phyloP scores from a whole-genome alignment of 2,113 vertebrate genomes.

The Cricetomys ansorgei region DNA sequence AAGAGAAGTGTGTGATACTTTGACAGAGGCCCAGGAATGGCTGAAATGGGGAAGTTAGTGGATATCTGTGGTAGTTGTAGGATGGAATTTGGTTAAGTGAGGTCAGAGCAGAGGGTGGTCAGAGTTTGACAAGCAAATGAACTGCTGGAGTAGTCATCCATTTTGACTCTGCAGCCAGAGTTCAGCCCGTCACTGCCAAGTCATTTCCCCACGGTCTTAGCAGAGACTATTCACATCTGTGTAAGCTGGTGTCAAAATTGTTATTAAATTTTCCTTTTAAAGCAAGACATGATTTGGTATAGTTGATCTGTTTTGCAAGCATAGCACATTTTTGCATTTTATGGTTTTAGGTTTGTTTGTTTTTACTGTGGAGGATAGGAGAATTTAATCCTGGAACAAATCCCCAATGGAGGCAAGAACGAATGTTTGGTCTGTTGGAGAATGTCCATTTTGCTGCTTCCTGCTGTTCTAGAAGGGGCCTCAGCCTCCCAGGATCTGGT shows the following conservation, averaged over 20 bases:
- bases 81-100: background rate
- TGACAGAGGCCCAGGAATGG: background rate
- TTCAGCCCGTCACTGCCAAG: background rate
- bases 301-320: background rate
- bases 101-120: background rate
- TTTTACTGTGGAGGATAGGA: background rate
- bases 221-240: background rate
- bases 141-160: background rate
- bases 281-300: background rate
- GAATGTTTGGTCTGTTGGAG: background rate
- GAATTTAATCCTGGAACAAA: background rate
- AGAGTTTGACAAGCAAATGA: background rate
- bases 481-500: background rate
- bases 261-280: background rate
- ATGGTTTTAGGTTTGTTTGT: background rate
- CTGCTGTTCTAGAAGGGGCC: background rate
- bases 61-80: background rate
- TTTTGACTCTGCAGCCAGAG: background rate
- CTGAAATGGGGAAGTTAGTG: background rate
- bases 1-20: background rate
- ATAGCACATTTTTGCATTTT: background rate
- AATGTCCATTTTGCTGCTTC: background rate
- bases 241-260: background rate
- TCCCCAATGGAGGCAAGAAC: background rate
- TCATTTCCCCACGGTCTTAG: background rate